phyloP scores from a whole-genome alignment of 2,888 invertebrate species.

The Rhodophaea formosa region DNA sequence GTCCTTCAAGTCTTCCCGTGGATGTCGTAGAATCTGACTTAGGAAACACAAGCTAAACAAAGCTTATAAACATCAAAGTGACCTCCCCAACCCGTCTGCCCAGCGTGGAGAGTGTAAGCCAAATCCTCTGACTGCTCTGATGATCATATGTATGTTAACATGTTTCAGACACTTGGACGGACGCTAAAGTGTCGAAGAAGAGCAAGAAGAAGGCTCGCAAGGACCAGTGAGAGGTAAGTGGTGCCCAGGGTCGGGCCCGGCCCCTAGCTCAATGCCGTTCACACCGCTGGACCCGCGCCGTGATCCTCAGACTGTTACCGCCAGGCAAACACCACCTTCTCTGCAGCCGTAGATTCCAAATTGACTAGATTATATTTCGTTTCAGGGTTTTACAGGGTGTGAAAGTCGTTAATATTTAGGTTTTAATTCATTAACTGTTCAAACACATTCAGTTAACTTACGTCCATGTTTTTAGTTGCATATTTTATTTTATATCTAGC shows the following conservation, averaged over 20 bases:
- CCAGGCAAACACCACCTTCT: slow-evolving; percentile 1
- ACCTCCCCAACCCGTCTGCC: too few relatives aligned
- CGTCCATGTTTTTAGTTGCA: slow-evolving; percentile 79
- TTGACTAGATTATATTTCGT: slow-evolving; percentile 23
- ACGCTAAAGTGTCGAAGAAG: slow-evolving; percentile 87
- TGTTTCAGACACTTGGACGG: slow-evolving; percentile 86
- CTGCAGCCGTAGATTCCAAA: slow-evolving; percentile 14
- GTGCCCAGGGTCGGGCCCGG: slow-evolving; percentile 49
- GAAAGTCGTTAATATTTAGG: slow-evolving; percentile 59
- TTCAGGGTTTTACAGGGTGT: slow-evolving; percentile 70
- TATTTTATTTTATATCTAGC: slow-evolving; percentile 74
- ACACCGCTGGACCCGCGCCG: slow-evolving; percentile 59
- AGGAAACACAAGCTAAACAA: too few relatives aligned
- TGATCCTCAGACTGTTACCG: slow-evolving; percentile 21
- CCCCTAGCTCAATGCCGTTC: slow-evolving; percentile 71
- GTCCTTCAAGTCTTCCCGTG: too few relatives aligned
- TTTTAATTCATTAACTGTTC: slow-evolving; percentile 57
- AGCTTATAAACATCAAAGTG: too few relatives aligned
- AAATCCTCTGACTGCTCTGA: too few relatives aligned
- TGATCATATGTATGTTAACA: slow-evolving; percentile 11
- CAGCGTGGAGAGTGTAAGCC: too few relatives aligned
- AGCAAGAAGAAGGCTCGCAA: slow-evolving; percentile 89
- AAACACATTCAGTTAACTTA: slow-evolving; percentile 72
- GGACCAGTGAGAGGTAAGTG: slow-evolving; percentile 82
- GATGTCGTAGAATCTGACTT: too few relatives aligned